These are phyloP conservation scores for Probaryconus sp. DNA, from an alignment of 1,140 invertebrate species.

Conservation along the genomic window DNA sequence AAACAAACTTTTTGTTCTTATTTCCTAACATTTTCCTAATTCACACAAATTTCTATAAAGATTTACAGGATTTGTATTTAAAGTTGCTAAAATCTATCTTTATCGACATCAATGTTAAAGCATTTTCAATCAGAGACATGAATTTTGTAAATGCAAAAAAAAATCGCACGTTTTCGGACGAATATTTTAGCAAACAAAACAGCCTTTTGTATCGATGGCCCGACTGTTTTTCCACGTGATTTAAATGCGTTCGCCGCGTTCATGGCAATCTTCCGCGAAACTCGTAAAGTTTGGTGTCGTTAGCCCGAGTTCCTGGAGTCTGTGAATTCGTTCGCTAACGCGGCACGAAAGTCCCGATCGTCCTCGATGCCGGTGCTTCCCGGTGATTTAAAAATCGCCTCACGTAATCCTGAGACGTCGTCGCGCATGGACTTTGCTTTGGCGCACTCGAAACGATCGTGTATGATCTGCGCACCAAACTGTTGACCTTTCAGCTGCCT, in stretches of 20 bases:
- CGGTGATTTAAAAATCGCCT: conserved; percentile 20
- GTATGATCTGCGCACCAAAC: conserved; percentile 48
- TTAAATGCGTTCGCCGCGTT: conserved; percentile 7
- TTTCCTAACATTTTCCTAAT: too few relatives aligned
- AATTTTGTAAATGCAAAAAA: too few relatives aligned
- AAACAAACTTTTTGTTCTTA: conserved; percentile 16
- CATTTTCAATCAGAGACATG: too few relatives aligned
- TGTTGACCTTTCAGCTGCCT: conserved; percentile 49
- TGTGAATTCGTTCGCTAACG: conserved; percentile 22
- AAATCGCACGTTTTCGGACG: too few relatives aligned
- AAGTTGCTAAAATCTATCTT: too few relatives aligned
- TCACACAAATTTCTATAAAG: too few relatives aligned
- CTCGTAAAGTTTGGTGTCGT: conserved; percentile 4
- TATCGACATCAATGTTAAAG: too few relatives aligned
- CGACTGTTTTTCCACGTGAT: conserved; percentile 19
- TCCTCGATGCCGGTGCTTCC: conserved; percentile 31
- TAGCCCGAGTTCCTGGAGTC: conserved; percentile 28
- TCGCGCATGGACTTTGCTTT: conserved; percentile 37
- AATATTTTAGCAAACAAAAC: too few relatives aligned
- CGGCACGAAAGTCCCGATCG: conserved; percentile 21
- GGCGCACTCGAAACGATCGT: conserved; percentile 6
- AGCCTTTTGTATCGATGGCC: too few relatives aligned
- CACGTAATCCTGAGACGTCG: conserved; percentile 34
- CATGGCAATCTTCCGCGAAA: conserved; percentile 7
- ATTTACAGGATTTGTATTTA: too few relatives aligned